Evolutionary conservation across 1,140 invertebrate species (phyloP).

Genomic region (Aphelinus certus): DNA sequence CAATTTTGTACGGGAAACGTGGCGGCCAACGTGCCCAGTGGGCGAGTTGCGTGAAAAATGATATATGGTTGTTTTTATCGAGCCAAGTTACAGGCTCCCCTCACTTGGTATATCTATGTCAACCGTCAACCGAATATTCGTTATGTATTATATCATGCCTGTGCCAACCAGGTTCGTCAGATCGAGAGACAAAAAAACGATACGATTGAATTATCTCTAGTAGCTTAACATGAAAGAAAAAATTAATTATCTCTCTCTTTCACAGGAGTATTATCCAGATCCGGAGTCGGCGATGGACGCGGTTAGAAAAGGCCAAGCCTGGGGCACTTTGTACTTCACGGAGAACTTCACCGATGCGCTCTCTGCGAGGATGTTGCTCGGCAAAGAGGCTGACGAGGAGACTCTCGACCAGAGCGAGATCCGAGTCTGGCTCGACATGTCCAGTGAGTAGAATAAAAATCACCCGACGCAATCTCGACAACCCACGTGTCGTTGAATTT

Average conservation of each 20-base stretch:
- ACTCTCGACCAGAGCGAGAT: slow-evolving; percentile 85
- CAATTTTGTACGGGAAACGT: no score
- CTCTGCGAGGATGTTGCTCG: slow-evolving; percentile 74
- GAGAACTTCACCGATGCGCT: slow-evolving; percentile 87
- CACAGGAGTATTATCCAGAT: slow-evolving; percentile 75
- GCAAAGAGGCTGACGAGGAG: slow-evolving; percentile 76
- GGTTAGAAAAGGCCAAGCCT: slow-evolving; percentile 79
- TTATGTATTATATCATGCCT: no score
- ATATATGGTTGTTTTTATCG: no score
- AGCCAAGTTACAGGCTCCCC: no score
- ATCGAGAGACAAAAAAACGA: no score
- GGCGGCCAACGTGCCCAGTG: no score
- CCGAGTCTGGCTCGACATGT: slow-evolving; percentile 89
- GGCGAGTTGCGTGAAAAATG: no score
- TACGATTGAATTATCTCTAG: background rate
- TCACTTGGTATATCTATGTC: no score
- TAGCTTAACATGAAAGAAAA: background rate
- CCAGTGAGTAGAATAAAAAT: slow-evolving; percentile 70
- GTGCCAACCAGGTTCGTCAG: no score
- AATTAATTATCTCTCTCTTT: slow-evolving; percentile 12
- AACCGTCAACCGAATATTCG: no score
- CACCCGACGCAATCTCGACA: no score
- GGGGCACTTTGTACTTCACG: slow-evolving; percentile 87
- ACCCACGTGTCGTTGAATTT: background rate
- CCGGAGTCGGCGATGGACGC: slow-evolving; percentile 75